Conservation (phyloP, 2,113 vertebrate species). For the Macaca mulatta region DNA sequence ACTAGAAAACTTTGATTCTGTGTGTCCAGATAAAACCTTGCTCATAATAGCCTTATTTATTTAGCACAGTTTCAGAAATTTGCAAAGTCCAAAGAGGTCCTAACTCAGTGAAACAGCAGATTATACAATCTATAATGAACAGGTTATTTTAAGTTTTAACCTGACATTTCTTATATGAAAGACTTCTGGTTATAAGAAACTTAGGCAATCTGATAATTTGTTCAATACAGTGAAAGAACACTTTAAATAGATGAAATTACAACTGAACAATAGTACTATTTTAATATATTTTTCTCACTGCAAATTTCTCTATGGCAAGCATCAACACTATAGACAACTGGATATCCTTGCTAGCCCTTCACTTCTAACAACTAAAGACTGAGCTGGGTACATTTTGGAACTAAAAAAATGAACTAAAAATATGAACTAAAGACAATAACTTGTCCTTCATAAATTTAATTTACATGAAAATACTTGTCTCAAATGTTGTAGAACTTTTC, state of each 20-base stretch:
- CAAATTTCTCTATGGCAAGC: neutral
- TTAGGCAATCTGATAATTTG: neutral
- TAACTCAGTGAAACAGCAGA: neutral
- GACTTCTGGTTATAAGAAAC: slow-evolving; percentile 35
- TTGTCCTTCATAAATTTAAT: slow-evolving; percentile 24
- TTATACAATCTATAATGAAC: neutral
- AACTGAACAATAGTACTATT: neutral
- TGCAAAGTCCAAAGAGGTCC: neutral
- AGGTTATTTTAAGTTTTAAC: slow-evolving; percentile 39
- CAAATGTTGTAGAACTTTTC: neutral
- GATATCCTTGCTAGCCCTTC: neutral
- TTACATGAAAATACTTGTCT: slow-evolving; percentile 12
- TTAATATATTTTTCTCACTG: slow-evolving; percentile 31
- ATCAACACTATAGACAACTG: neutral
- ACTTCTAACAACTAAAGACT: neutral
- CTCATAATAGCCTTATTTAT: neutral
- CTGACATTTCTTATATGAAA: slow-evolving; percentile 26
- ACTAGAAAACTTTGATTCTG: neutral
- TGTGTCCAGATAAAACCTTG: neutral
- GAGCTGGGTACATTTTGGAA: neutral
- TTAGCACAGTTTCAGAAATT: slow-evolving; percentile 36
- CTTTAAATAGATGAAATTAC: slow-evolving; percentile 33
- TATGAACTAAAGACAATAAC: slow-evolving; percentile 21
- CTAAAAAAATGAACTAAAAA: slow-evolving; percentile 45
- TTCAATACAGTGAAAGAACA: slow-evolving; percentile 25